Percentiles rank a stretch among this genome's conserved stretches.
Evolutionary conservation across 2,797 vertebrate species (phyloP).

Genomic region (Melanotaenia pygmaea): DNA sequence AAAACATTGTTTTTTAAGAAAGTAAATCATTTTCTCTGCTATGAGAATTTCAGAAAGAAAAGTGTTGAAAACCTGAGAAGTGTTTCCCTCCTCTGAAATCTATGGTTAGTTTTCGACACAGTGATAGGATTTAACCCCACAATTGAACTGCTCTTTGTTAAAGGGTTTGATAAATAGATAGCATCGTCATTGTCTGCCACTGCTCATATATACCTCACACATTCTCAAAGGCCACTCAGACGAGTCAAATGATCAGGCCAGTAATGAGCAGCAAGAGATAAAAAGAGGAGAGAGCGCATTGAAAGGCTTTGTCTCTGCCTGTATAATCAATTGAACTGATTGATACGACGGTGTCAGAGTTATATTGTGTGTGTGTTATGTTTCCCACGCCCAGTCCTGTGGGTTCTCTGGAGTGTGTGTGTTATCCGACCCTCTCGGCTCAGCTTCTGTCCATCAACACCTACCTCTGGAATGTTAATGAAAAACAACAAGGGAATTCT

Average conservation of each 20-base stretch:
- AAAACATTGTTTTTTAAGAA: not conserved
- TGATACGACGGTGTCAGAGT: conserved; percentile 78
- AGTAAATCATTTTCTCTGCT: not conserved
- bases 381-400: conserved; percentile 75
- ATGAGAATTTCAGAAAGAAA: not conserved
- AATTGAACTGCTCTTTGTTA: conserved; percentile 47
- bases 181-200: conserved; percentile 38
- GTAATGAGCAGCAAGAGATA: conserved; percentile 63
- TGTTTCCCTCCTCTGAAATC: conserved; percentile 16
- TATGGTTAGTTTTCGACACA: conserved; percentile 33
- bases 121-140: conserved; percentile 41
- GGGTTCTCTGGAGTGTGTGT: conserved; percentile 27
- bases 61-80: conserved; percentile 11
- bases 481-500: conserved; percentile 77
- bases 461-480: conserved; percentile 80
- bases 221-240: conserved; percentile 64
- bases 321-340: conserved; percentile 82
- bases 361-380: conserved; percentile 73
- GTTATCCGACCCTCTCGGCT: conserved; percentile 64
- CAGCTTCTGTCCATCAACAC: conserved; percentile 78
- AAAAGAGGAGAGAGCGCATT: conserved; percentile 55
- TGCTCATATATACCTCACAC: conserved; percentile 66
- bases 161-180: conserved; percentile 57
- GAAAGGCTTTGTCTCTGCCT: conserved; percentile 71
- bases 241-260: conserved; percentile 70